Percentiles rank a stretch among this genome's conserved stretches.
Conservation (phyloP, 2,888 invertebrate species). For the Ferrisia virgata region DNA sequence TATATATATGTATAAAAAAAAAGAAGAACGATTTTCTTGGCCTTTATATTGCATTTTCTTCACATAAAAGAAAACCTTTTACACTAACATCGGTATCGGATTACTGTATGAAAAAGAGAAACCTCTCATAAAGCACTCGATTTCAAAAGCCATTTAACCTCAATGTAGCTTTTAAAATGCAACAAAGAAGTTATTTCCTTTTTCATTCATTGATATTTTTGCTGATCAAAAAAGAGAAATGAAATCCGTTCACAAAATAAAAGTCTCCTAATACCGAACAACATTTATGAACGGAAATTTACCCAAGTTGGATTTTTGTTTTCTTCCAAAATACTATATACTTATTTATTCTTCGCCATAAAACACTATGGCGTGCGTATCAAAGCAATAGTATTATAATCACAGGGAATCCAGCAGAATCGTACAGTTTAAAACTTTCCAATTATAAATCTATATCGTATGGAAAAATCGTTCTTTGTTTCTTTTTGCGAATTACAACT, state of each 20-base stretch:
- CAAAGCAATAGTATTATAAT: neutral
- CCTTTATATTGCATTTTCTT: constrained; percentile 32
- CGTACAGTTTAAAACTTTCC: neutral
- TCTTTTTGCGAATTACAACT: neutral
- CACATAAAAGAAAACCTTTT: constrained; percentile 37
- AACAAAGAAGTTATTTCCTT: constrained; percentile 42
- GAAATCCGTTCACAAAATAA: constrained; percentile 6
- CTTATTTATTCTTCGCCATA: constrained; percentile 1
- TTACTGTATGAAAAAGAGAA: constrained; percentile 38
- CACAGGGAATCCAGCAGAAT: neutral
- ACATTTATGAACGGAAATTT: constrained; percentile 26
- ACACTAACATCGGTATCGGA: constrained; percentile 35
- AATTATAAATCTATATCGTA: neutral
- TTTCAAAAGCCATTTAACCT: constrained; percentile 42
- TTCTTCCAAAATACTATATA: constrained; percentile 20
- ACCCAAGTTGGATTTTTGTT: constrained; percentile 22
- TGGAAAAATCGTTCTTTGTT: neutral
- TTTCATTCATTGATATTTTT: constrained; percentile 37
- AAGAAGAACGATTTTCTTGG: constrained; percentile 20
- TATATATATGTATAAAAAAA: no score
- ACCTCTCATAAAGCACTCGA: constrained; percentile 41
- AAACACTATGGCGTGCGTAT: neutral
- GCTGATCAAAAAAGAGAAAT: neutral
- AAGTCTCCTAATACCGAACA: neutral
- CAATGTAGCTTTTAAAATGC: constrained; percentile 40